Base-by-base conservation (phyloP, 1,140 invertebrate genomes). In the Drosophila rufa region DNA sequence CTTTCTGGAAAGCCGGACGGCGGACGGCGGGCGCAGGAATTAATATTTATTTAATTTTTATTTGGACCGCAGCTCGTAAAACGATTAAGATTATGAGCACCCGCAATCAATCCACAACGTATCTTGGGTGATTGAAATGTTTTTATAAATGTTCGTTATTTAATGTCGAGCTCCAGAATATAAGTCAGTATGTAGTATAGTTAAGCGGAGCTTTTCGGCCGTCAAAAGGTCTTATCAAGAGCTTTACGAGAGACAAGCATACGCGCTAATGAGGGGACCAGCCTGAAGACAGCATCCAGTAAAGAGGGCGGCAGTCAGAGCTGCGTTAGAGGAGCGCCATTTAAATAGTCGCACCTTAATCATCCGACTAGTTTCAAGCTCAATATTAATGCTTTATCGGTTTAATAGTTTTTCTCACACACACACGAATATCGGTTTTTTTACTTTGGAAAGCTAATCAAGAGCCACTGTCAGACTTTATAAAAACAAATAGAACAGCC, bases 161-260 rank as follows among this genome's bases (percentile, higher is more conserved):
- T 51, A 33, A 53, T 53, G 17, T 36, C 30, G n/a, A 6, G 11
- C 50, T 2, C 5, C 30, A 36, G 50, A 53, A 19, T 53, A 36
- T 33, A 12, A 8, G 11, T 36, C 33, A 14, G 30, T 19, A 36
- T 27, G 7, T n/a, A 17, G 9, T 53, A 14, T 51, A 30, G n/a
- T 33, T n/a, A 17, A 17, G 5, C 9, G 3, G 6, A 53, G 50
- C 30, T 53, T 53, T 45, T 53, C n/a, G n/a, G 30, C 33, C 50
- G 30, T 53, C 50, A 36, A 53, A 53, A 33, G 19, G n/a, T 36
- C 30, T 53, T 53, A 53, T 53, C 50, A 19, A 14, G 19, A 53
- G 30, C 50, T 36, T 53, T 19, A 19, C 8, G 5, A 36, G 6
- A 19, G 50, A 53, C 30, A 17, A 53, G 27, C 5, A 19, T n/a